Evolutionary conservation across 2,113 vertebrate genomes (phyloP), one percentile per base, ranked within the genome.

Genomic region (Pitta sordida): DNA sequence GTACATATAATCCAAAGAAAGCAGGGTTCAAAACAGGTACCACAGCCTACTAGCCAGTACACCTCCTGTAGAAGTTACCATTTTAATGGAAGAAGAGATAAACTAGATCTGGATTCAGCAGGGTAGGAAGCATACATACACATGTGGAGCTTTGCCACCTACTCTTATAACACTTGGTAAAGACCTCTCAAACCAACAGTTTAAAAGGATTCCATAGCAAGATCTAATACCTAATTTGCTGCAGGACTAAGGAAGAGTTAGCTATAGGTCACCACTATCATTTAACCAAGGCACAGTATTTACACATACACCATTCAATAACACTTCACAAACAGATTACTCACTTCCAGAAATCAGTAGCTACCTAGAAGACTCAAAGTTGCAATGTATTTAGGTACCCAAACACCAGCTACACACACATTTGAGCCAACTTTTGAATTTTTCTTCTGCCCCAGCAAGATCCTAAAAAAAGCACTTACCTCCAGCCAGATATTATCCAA

Each of bases 331-430:
- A 63, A 56, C 5, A 63, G 8, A 26, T 21, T 15, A 13, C 6
- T 11, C 6, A 9, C 4, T 19, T 36, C 3, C 23, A 79, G 12
- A 78, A 71, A 10, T 2, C 9, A 39, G 6, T 3, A 53, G 11
- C 14, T 13, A 15, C 4, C 39, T 24, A 43, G 7, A 23, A 0
- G 2, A 51, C 8, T 6, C 20, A 82, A 3, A 27, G 12, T 16
- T 37, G 1, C 4, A 41, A 36, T 0, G 0, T 1, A 1, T 7
- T 53, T 18, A 34, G 49, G 10, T 11, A 62, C 2, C 15, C 16
- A 12, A 63, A 6, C 7, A 16, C 10, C 23, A 82, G 4, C 6
- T 13, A 15, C 1, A 8, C 4, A 21, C 44, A 11, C 29, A 30
- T 9, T 30, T n/a, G 11, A 79, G 5, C 7, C 30, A 87, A 1